Conservation (phyloP, 1,140 invertebrate species). For the Leptoteleia sp. region DNA sequence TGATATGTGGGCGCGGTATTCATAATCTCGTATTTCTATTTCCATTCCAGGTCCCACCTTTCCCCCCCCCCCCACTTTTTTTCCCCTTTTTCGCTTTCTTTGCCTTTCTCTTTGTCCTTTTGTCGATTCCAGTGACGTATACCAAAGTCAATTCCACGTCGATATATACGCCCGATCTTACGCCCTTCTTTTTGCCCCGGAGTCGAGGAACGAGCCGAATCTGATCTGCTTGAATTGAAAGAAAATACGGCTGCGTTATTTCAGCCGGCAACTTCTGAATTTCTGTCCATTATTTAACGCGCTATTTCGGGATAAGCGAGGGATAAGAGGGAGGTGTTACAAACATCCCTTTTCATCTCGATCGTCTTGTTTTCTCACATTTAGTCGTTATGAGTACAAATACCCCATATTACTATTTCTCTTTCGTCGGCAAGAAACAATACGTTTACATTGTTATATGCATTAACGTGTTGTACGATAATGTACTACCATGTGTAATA, state of each 20-base stretch:
- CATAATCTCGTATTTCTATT: conserved; percentile 36
- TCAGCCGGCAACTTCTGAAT: conserved; percentile 69
- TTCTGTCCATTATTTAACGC: conserved; percentile 58
- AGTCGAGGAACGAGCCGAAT: conserved; percentile 56
- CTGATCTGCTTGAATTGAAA: conserved; percentile 75
- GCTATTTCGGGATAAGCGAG: conserved; percentile 38
- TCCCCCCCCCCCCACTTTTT: too few species aligned
- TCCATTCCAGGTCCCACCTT: too few species aligned
- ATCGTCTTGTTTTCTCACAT: neutral
- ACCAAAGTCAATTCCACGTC: conserved; percentile 52
- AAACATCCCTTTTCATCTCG: neutral
- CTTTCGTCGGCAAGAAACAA: neutral
- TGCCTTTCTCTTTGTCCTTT: conserved; percentile 28
- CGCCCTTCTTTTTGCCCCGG: conserved; percentile 51
- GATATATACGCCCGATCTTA: conserved; percentile 48
- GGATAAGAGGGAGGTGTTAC: conserved; percentile 16
- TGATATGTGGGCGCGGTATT: too few species aligned
- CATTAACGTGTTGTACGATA: too few species aligned
- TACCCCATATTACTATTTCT: too few species aligned
- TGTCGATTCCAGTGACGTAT: conserved; percentile 54
- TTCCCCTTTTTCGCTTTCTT: conserved; percentile 9
- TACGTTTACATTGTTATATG: too few species aligned
- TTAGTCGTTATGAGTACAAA: neutral
- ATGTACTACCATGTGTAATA: too few species aligned
- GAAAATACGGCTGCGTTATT: conserved; percentile 79